Evolutionary conservation across 2,797 vertebrate species (phyloP), one percentile per base, ranked within the genome.

Genomic region (Phrynocephalus vlangalii): DNA sequence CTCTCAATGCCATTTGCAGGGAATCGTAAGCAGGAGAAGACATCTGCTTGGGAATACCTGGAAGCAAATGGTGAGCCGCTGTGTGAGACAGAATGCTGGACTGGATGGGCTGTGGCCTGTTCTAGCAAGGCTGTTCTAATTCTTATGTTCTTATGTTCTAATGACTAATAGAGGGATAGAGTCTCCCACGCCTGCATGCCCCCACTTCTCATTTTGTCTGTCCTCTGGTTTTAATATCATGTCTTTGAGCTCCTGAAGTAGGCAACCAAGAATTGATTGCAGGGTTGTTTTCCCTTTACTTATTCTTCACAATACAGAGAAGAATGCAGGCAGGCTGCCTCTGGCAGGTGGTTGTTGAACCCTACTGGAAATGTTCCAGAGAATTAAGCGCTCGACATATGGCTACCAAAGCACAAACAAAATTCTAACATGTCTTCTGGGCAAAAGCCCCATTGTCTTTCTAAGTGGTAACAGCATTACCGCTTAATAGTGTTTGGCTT

Each of bases 331-430:
- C 87, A 85, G 67, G 90, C 52, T 83, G 82, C 30, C 60, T 87
- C 82, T 94, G 89, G 89, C 92, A 95, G 92, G 90, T 94, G 91
- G 76, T 86, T 87, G 9, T 89, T 83, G 90, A 91, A 88, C 87
- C 76, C 90, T 72, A 0, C 8, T 95, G 91, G 88, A 91, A 83
- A 72, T 81, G n/a, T 24, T 89, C 86, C 92, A 95, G 92, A 88
- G 91, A 94, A 95, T 95, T 92, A 94, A 82, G 86, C 84, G 24
- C 30, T 91, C 92, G 86, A 86, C 91, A 94, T 92, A 93, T 91
- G 91, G 90, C 82, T 88, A 94, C 88, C 91, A 93, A 94, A 94
- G 67, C 88, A 94, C 89, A 94, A 92, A 94, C 91, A 93, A 87
- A 73, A 13, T 38, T 44, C 44, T 91, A 91, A 82, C 88, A 48